Evolutionary conservation across 2,888 invertebrate species (phyloP).

Genomic region (Acanthosepion pharaonis): DNA sequence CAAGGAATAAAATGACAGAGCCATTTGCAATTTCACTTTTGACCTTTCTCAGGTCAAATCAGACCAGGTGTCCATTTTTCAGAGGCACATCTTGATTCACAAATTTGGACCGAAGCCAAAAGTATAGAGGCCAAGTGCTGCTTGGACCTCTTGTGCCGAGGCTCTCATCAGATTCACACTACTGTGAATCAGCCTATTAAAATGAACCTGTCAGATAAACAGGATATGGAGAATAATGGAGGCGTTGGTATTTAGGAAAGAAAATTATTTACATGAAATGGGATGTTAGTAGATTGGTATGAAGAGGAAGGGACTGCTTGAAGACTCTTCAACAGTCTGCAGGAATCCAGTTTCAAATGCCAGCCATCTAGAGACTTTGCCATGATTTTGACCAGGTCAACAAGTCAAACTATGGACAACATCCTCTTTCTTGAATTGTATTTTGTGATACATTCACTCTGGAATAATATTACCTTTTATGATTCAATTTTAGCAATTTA

Average conservation of each 20-base stretch:
- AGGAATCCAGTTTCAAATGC: constrained; percentile 33
- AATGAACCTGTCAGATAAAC: background rate
- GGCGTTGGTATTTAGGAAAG: constrained; percentile 33
- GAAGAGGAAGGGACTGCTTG: constrained; percentile 33
- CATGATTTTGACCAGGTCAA: constrained; percentile 33
- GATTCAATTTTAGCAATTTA: background rate
- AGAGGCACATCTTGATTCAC: background rate
- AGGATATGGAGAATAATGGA: constrained; percentile 33
- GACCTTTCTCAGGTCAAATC: background rate
- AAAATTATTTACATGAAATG: constrained; percentile 33
- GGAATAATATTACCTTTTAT: background rate
- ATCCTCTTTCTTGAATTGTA: background rate
- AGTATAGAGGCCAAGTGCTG: background rate
- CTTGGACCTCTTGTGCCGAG: background rate
- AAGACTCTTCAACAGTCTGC: constrained; percentile 12
- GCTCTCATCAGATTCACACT: background rate
- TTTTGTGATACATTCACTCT: background rate
- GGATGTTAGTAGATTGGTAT: constrained; percentile 33
- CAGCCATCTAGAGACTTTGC: constrained; percentile 6
- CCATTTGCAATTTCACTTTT: constrained; percentile 12
- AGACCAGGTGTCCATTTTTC: constrained; percentile 33
- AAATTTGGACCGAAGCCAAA: constrained; percentile 3
- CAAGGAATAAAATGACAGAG: background rate
- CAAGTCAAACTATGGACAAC: constrained; percentile 2
- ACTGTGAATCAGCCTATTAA: constrained; percentile 22